phyloP scores from a whole-genome alignment of 2,888 invertebrate genomes.

The Ophion costatus region DNA sequence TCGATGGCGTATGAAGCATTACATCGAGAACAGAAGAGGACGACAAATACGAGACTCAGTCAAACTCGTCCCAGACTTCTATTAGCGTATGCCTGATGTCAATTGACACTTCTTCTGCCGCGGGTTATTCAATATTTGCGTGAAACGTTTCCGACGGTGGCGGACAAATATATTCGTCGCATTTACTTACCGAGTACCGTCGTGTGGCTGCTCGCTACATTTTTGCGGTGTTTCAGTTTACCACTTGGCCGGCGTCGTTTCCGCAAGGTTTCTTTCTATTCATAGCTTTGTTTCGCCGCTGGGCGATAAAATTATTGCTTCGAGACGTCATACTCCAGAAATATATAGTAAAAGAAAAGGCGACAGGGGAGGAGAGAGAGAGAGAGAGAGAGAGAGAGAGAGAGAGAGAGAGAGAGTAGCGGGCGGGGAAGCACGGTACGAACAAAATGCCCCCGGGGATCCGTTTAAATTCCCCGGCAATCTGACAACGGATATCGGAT shows the following conservation, averaged over 20 bases:
- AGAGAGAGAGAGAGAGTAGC: not conserved
- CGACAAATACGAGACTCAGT: too few species aligned
- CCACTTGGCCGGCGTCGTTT: not conserved
- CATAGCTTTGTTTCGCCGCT: constrained; percentile 3
- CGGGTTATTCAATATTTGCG: not conserved
- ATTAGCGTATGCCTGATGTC: too few species aligned
- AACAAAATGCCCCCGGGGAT: constrained; percentile 23
- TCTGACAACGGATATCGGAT: constrained; percentile 55
- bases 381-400: not conserved
- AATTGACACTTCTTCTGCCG: too few species aligned
- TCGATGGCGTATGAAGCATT: too few species aligned
- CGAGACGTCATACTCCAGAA: not conserved
- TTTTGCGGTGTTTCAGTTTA: constrained; percentile 7
- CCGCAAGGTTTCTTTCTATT: constrained; percentile 14
- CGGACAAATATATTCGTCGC: not conserved
- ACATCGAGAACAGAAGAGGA: too few species aligned
- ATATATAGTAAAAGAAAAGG: not conserved
- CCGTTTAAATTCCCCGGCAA: constrained; percentile 50
- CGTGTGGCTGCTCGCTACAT: constrained; percentile 8
- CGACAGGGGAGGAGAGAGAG: not conserved
- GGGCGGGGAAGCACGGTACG: constrained; percentile 1
- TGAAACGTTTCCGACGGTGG: not conserved
- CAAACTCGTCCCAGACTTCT: too few species aligned
- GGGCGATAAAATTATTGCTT: constrained; percentile 33
- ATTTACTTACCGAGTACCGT: not conserved